Conservation (phyloP, 2,797 vertebrate genomes). For the Babyrousa celebensis region DNA sequence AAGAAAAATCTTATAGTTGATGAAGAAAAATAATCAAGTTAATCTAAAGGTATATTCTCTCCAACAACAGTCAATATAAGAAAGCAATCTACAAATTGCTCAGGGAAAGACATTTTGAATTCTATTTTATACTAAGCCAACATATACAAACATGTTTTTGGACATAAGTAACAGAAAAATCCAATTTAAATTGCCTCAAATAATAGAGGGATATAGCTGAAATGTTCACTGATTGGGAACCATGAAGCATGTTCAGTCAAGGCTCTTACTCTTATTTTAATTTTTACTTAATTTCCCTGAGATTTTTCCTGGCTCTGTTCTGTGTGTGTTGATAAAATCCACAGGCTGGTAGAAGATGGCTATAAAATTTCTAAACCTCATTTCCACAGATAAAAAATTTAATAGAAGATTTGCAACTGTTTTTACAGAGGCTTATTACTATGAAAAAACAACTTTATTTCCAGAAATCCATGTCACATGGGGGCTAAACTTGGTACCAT, state of each 20-base stretch:
- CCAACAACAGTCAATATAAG: background rate
- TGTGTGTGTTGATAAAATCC: background rate
- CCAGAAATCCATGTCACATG: background rate
- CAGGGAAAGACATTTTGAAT: background rate
- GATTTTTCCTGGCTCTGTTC: background rate
- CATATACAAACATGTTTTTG: background rate
- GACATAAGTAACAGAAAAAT: background rate
- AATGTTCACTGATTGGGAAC: constrained; percentile 5
- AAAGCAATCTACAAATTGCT: background rate
- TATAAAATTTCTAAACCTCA: background rate
- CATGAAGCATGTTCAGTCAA: background rate
- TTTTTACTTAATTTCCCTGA: background rate
- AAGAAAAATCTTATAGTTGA: constrained; percentile 6
- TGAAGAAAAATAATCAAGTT: background rate
- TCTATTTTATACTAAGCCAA: background rate
- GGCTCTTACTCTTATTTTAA: background rate
- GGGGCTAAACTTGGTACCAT: background rate
- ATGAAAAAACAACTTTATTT: background rate
- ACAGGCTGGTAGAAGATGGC: background rate
- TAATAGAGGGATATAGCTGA: background rate
- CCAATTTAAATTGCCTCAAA: background rate
- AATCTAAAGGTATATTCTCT: background rate
- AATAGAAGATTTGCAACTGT: background rate
- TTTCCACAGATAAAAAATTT: background rate
- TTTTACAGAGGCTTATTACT: background rate